phyloP scores from a whole-genome alignment of 1,140 invertebrate species.

The Caenorhabditis brenneri region DNA sequence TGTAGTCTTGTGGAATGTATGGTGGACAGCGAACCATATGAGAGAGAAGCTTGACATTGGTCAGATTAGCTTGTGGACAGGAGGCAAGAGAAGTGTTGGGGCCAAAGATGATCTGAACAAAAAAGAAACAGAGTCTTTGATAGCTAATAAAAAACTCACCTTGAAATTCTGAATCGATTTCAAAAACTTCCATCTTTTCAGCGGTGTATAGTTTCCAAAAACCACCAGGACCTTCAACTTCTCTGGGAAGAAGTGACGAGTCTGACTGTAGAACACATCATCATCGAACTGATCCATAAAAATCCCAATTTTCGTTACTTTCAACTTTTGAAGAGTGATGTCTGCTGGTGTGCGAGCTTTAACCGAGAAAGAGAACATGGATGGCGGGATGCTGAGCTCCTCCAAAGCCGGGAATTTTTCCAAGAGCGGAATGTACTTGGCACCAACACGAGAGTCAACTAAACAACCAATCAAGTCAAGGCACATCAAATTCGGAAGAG shows the following conservation, averaged over 20 bases:
- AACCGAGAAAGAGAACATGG: background rate
- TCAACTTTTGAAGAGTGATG: background rate
- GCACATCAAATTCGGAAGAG: background rate
- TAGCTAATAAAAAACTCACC: too few relatives aligned
- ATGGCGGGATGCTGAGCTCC: background rate
- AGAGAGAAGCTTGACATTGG: background rate
- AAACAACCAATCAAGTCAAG: slow-evolving; percentile 1
- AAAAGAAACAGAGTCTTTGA: too few relatives aligned
- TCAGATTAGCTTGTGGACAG: background rate
- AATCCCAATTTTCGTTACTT: background rate
- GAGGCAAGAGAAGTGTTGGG: background rate
- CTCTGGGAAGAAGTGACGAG: background rate
- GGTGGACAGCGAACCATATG: background rate
- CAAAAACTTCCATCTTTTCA: slow-evolving; percentile 4
- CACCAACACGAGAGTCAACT: background rate
- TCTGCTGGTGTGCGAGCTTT: background rate
- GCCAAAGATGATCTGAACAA: slow-evolving; percentile 15
- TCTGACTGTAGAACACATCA: background rate
- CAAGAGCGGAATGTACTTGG: background rate
- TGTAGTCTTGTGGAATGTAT: background rate
- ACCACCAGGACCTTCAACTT: background rate
- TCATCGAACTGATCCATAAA: slow-evolving; percentile 33
- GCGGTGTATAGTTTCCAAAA: slow-evolving; percentile 1
- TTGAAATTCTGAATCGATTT: background rate
- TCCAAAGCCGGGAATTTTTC: background rate